Evolutionary conservation across 2,797 vertebrate species (phyloP), one percentile per base, ranked within the genome.

Genomic region (Meda fulgida): DNA sequence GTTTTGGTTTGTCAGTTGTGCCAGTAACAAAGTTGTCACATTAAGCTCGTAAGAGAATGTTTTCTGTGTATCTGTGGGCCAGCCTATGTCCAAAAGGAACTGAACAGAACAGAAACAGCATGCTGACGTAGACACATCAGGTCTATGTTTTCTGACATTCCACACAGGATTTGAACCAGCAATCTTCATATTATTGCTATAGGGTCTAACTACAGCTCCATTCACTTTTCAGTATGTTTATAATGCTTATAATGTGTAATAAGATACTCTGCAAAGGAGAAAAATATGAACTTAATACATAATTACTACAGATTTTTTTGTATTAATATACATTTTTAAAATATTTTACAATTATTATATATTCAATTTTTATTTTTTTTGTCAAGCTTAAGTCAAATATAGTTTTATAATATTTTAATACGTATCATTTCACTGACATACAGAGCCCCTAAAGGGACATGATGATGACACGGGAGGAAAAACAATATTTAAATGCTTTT

Each of bases 81-180:
- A 79, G 40, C 11, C 26, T 79, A 67, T 3, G 4, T 66, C 16
- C 18, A 80, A 65, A 79, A 34, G n/a, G 21, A 67, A 66, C 11
- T 19, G 46, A 18, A 51, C 23, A 67, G 63, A 18, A 43, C 11
- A 34, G 29, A 40, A 40, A 43, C 13, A 14, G 43, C 16, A 19
- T 29, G 4, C 26, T 51, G 11, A n/a, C n/a, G n/a, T n/a, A n/a
- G n/a, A n/a, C n/a, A n/a, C 26, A 29, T 29, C 60, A 53, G 18
- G 26, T 38, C 46, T 19, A 26, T 1, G 69, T 36, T 40, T 26
- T 29, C 16, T 40, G 48, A 65, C 66, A 40, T 70, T 81, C 66
- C 66, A 81, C 21, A 70, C 23, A 81, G 79, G 65, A 55, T 81
- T 81, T 70, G 48, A 34, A 70, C 16, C n/a, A 55, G 66, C 67